A percentile compares a stretch with the other conserved stretches of the same genome.
phyloP scores from a whole-genome alignment of 2,113 vertebrate species.

The Phrynosoma blainvillii region DNA sequence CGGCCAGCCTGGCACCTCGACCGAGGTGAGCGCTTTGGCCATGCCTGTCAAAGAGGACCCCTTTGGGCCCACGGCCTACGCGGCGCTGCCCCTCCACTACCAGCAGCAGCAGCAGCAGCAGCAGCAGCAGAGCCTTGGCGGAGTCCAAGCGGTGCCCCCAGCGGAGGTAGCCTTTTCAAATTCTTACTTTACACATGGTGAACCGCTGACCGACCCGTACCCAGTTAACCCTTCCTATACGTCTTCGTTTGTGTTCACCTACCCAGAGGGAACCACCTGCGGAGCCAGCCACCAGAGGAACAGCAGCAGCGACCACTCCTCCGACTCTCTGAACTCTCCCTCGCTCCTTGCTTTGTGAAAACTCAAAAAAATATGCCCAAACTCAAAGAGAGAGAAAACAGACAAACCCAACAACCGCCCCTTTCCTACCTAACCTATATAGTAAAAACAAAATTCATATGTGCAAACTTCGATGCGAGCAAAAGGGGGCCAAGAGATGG shows the following conservation, averaged over 20 bases:
- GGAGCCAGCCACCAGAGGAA: conserved; percentile 92
- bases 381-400: neutral
- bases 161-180: conserved; percentile 86
- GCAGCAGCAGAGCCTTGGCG: conserved; percentile 79
- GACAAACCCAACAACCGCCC: neutral
- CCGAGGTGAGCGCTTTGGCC: conserved; percentile 73
- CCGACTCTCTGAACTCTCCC: conserved; percentile 95
- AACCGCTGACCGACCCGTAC: conserved; percentile 83
- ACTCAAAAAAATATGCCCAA: conserved; percentile 51
- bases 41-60: conserved; percentile 86
- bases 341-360: conserved; percentile 94
- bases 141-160: conserved; percentile 67
- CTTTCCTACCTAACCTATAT: neutral
- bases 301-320: conserved; percentile 95
- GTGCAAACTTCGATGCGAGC: neutral
- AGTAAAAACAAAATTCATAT: neutral
- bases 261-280: conserved; percentile 94
- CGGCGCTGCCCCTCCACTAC: conserved; percentile 74
- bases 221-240: conserved; percentile 93
- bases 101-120: conserved; percentile 80
- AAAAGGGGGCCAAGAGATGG: neutral
- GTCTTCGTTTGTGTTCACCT: conserved; percentile 99
- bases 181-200: conserved; percentile 91
- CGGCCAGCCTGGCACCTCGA: conserved; percentile 39
- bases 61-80: conserved; percentile 83